These are phyloP conservation scores for Chalcosyrphus nemorum DNA, from an alignment of 2,888 invertebrate species.

Conservation along the genomic window DNA sequence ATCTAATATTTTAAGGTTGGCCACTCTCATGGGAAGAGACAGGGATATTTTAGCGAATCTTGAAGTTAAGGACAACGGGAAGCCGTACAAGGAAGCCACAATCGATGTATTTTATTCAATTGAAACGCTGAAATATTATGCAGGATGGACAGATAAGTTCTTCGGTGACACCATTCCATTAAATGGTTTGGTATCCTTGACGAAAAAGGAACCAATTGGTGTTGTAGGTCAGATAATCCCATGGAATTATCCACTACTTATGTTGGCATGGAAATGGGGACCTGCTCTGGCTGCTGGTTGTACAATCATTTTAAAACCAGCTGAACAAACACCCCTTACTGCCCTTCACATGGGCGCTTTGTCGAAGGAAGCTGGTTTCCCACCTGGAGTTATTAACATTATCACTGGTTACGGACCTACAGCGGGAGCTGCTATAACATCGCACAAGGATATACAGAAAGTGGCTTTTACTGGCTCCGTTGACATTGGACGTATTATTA, in stretches of 20 bases:
- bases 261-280: conserved; percentile 92
- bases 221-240: conserved; percentile 92
- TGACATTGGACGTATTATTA: conserved; percentile 81
- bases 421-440: conserved; percentile 88
- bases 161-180: conserved; percentile 93
- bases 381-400: conserved; percentile 90
- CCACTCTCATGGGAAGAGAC: conserved; percentile 90
- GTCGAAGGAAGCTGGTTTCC: conserved; percentile 90
- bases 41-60: conserved; percentile 87
- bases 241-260: conserved; percentile 91
- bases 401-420: conserved; percentile 89
- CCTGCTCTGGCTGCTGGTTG: conserved; percentile 86
- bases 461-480: conserved; percentile 92
- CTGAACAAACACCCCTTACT: conserved; percentile 92
- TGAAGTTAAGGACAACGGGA: conserved; percentile 92
- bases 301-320: conserved; percentile 90
- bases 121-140: conserved; percentile 86
- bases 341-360: conserved; percentile 89
- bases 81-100: conserved; percentile 85
- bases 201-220: conserved; percentile 89
- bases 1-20: conserved; percentile 85
- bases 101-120: conserved; percentile 83
- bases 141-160: conserved; percentile 94
- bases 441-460: conserved; percentile 88
- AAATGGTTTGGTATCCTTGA: conserved; percentile 87